Conservation (phyloP, 2,888 invertebrate species). For the Pristionchus entomophagus region DNA sequence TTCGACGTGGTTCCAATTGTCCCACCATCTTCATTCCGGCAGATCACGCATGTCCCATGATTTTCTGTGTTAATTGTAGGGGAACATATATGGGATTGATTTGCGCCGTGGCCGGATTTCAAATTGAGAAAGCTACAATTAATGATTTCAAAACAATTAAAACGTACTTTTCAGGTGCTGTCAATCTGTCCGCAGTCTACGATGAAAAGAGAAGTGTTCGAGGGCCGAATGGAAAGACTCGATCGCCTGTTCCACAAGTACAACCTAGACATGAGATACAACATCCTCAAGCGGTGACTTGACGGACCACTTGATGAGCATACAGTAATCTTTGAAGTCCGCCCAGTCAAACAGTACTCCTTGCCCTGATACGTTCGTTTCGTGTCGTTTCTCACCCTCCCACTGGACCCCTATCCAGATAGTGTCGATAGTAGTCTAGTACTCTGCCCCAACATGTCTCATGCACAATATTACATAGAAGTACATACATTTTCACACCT, state of each 20-base stretch:
- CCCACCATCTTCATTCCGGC: background rate
- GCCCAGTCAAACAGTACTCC: background rate
- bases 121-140: background rate
- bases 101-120: background rate
- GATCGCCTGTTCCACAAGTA: background rate
- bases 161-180: background rate
- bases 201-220: constrained; percentile 35
- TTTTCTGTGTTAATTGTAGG: background rate
- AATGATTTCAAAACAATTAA: background rate
- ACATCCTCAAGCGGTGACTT: background rate
- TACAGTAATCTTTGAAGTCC: background rate
- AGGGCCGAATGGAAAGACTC: constrained; percentile 35
- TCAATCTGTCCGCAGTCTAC: constrained; percentile 2
- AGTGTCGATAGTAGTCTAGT: background rate
- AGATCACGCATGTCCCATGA: background rate
- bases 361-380: background rate
- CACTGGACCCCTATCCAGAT: background rate
- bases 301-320: background rate
- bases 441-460: no score
- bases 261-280: constrained; percentile 24
- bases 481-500: background rate
- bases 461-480: background rate
- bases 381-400: background rate
- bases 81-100: background rate
- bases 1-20: background rate